Base-by-base conservation (phyloP, 2,797 vertebrate species). In the Poecilia wingei region DNA sequence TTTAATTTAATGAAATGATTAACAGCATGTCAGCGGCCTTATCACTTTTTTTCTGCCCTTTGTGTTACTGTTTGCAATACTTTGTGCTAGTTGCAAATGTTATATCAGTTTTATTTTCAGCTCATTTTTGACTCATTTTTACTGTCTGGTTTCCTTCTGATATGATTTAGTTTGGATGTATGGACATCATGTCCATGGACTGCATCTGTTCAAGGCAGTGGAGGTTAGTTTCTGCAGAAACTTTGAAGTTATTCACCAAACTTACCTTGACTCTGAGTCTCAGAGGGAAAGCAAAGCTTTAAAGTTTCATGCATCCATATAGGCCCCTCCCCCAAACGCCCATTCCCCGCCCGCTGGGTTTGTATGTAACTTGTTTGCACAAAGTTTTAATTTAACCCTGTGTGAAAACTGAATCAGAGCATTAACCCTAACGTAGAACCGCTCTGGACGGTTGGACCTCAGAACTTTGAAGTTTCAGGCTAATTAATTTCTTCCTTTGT, bases 231-330 rank as follows among this genome's bases (percentile, higher is more conserved):
- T 25, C 41, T 16, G 25, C 68, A 45, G 41, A 70, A 70, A 70
- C 68, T 28, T 70, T 45, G 41, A 45, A 45, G 68, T 45, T 45
- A 28, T 45, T 70, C 68, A 45, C 12, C 68, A 43, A 69, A 69
- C 68, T n/a, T 45, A 69, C 68, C 68, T 69, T 69, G 68, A 69
- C 66, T 41, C 36, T 69, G 36, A n/a, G 14, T 69, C 41, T 70
- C 68, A 45, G 41, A 70, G 12, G 68, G 41, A 28, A 45, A 14
- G 25, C 22, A 70, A n/a, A 70, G 41, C 41, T 70, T 70, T 70
- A 70, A 70, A 70, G 12, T 70, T 70, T 70, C 25, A 70, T 70
- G 6, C 25, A 45, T 45, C 41, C 25, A 45, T 45, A 45, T 45
- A 70, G 68, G 1, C 14, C 20, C 47, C 6, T 2, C 47, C 0